Evolutionary conservation across 2,888 invertebrate genomes (phyloP), one percentile per base, ranked within the genome.

Genomic region (Apamea sordens): DNA sequence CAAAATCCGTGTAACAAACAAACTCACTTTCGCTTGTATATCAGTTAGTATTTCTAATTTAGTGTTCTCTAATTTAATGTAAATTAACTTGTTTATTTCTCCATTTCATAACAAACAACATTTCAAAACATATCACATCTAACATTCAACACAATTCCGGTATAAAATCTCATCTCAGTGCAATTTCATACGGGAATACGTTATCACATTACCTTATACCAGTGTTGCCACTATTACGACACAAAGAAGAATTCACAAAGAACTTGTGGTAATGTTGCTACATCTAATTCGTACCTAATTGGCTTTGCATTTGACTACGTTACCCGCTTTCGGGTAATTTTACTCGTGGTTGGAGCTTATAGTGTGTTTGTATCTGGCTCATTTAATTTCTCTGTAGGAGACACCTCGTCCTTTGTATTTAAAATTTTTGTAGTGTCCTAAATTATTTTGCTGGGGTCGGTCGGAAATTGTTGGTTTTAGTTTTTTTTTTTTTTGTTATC

Each of bases 261-360:
- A 86, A 86, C 71, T 83, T 69, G 76, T 18, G 47, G 76, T 74
- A 84, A 83, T 76, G 76, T 85, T 83, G 71, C 76, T 41, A 68
- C 87, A 76, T 83, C 73, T 85, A 86, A 86, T 86, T 86, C 84
- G 76, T 76, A 63, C 72, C 64, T 85, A 87, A 85, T 85, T 85
- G 73, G 76, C 87, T 85, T 76, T 77, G 84, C 80, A 87, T 85
- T 77, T 76, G 67, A 76, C 79, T 84, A 79, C 76, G 50, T 76
- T 61, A 75, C 73, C 56, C 67, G 73, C 61, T 83, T 79, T 74
- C 10, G 56, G 67, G 71, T 73, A 85, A 85, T 74, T 86, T 83
- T 67, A 68, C 79, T 74, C 36, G 71, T 65, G 68, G 75, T 61
- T 65, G 24, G 64, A 83, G 73, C 61, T 74, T 36, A 76, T 73